Evolutionary conservation across 2,888 invertebrate species (phyloP).

Genomic region (Pardosa pseudoannulata): DNA sequence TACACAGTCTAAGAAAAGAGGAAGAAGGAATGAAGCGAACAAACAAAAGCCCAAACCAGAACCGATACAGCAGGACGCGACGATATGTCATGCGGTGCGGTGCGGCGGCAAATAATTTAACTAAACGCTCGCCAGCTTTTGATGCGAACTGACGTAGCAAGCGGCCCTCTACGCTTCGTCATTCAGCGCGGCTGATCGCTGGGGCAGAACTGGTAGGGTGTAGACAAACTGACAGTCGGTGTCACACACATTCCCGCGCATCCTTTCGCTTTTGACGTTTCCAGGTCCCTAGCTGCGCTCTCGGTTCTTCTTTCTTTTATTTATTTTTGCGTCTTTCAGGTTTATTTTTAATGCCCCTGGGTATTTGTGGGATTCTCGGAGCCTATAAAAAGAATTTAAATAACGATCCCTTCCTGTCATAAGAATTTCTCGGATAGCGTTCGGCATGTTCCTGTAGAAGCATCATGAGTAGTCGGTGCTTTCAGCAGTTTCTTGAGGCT

Average conservation of each 20-base stretch:
- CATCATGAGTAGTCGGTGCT: too few relatives aligned
- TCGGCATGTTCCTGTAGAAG: too few relatives aligned
- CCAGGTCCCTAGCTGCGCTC: not conserved
- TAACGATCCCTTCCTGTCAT: too few relatives aligned
- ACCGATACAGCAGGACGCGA: not conserved
- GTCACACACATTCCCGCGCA: constrained; percentile 41
- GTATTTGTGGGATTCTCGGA: constrained; percentile 10
- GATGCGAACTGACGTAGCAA: constrained; percentile 18
- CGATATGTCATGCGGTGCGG: not conserved
- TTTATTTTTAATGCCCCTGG: constrained; percentile 12
- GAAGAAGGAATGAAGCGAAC: too few relatives aligned
- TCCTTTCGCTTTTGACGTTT: constrained; percentile 3
- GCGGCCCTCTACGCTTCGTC: constrained; percentile 17
- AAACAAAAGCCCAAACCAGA: too few relatives aligned
- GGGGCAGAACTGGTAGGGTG: constrained; percentile 36
- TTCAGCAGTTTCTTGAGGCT: too few relatives aligned
- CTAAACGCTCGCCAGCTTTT: constrained; percentile 20
- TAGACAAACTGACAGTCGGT: constrained; percentile 51
- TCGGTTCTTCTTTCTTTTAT: constrained; percentile 9
- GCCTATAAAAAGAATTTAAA: too few relatives aligned
- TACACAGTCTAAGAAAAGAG: too few relatives aligned
- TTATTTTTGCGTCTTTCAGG: constrained; percentile 24
- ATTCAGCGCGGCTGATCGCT: constrained; percentile 53
- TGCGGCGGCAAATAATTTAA: constrained; percentile 22
- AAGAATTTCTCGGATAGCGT: too few relatives aligned